A percentile compares a stretch with the other conserved stretches of the same genome.
phyloP scores from a whole-genome alignment of 2,797 vertebrate species.

The Phoebastria nigripes region DNA sequence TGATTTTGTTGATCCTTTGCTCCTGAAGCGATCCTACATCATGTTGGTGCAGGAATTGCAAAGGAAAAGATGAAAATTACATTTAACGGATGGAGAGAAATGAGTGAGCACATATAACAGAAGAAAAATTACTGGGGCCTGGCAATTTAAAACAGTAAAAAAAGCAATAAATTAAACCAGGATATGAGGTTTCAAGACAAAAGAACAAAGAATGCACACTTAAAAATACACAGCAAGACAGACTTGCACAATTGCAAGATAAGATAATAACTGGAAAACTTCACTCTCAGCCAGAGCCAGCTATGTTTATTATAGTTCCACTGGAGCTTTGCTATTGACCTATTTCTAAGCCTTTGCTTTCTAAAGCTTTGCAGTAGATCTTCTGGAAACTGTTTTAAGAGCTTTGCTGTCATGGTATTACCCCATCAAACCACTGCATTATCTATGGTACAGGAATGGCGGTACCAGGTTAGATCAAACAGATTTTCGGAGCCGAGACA shows the following conservation, averaged over 20 bases:
- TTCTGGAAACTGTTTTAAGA: neutral
- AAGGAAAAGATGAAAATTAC: neutral
- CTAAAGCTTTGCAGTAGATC: neutral
- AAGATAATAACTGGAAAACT: neutral
- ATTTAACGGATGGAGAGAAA: neutral
- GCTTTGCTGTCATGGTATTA: neutral
- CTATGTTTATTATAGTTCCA: neutral
- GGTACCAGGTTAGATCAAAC: neutral
- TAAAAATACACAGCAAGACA: neutral
- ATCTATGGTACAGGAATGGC: neutral
- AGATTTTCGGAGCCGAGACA: neutral
- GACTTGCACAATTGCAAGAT: neutral
- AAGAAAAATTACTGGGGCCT: neutral
- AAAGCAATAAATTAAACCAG: neutral
- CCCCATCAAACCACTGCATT: neutral
- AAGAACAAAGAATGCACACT: neutral
- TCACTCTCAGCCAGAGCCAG: neutral
- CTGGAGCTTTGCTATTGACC: neutral
- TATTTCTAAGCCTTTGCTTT: neutral
- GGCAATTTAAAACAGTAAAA: neutral
- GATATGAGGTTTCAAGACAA: neutral
- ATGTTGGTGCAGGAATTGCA: neutral
- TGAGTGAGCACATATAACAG: neutral
- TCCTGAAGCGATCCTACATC: neutral
- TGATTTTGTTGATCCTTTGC: neutral